Base-by-base conservation (phyloP, 2,888 invertebrate genomes). In the Pardosa pseudoannulata region DNA sequence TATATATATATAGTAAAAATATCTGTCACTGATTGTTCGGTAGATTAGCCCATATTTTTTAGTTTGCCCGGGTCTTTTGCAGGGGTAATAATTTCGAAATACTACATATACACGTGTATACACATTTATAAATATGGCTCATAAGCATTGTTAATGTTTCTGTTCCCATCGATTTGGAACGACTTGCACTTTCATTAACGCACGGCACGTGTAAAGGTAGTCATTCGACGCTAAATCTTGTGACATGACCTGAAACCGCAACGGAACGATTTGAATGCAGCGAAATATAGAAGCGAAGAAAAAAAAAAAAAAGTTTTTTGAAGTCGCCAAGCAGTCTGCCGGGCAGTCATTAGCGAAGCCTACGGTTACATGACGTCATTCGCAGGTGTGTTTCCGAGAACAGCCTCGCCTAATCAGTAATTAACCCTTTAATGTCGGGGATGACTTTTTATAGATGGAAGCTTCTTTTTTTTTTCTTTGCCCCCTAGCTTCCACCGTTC, bases 381-480 rank as follows among this genome's bases (percentile, higher is more conserved):
- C 41, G 71, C 79, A 79, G 79, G 79, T 79, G 79, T 64, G 79
- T 16, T 79, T 79, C 79, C 31, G 5, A 46, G 79, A 79, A 79
- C 46, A 65, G 46, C 70, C 72, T 72, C 79, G 19, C 64, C 79
- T 72, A 64, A 72, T 31, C 46, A 72, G 46, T 27, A 79, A 72
- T 79, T 72, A 79, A 65, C 79, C 79, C 72, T 79, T 79, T 70
- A 79, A 70, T 62, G 78, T 36, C 62, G 29, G 16, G 70, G 41
- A 78, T 62, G 28, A 67, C 46, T 67, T 67, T 76, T 73, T 64
- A 46, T 16, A 46, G 11, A 46, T 46, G 16, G 11, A 2, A 2
- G 16, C 2, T 46, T 46, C 16, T 46, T 46, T 36, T 6, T 16
- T 16, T 11, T 11, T 46, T 11, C 9, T 11, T 6, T 46, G 46